A percentile compares a stretch with the other conserved stretches of the same genome.
phyloP scores from a whole-genome alignment of 1,140 invertebrate species.

The Papilio aristodemus region DNA sequence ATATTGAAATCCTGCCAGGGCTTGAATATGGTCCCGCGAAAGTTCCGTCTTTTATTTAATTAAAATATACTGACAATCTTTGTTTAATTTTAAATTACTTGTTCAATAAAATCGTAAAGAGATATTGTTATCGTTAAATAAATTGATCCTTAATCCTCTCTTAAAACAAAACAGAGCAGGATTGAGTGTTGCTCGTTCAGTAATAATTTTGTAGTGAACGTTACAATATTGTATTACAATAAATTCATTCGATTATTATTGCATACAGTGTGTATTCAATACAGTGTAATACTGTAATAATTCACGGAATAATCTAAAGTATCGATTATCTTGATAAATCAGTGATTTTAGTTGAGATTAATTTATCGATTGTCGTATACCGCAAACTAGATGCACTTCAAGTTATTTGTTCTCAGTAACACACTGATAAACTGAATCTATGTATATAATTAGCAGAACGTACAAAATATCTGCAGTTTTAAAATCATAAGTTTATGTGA shows the following conservation, averaged over 20 bases:
- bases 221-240: neutral
- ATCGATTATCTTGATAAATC: neutral
- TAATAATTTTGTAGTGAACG: neutral
- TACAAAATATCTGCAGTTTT: slow-evolving; percentile 39
- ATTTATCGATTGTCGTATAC: slow-evolving; percentile 35
- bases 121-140: slow-evolving; percentile 1
- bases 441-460: slow-evolving; percentile 28
- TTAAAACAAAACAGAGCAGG: neutral
- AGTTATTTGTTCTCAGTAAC: slow-evolving; percentile 28
- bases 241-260: neutral
- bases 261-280: too few relatives aligned
- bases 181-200: neutral
- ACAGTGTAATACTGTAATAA: neutral
- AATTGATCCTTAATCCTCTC: neutral
- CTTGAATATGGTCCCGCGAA: too few relatives aligned
- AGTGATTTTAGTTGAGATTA: slow-evolving; percentile 26
- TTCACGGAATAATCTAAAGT: neutral
- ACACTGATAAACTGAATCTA: slow-evolving; percentile 38
- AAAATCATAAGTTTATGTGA: slow-evolving; percentile 39
- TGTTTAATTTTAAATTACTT: neutral
- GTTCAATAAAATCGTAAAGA: neutral
- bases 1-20: too few relatives aligned
- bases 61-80: too few relatives aligned
- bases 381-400: slow-evolving; percentile 5
- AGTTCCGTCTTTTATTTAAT: too few relatives aligned